Base-by-base conservation (phyloP, 1,140 invertebrate species). In the Drosophila ohnishii region DNA sequence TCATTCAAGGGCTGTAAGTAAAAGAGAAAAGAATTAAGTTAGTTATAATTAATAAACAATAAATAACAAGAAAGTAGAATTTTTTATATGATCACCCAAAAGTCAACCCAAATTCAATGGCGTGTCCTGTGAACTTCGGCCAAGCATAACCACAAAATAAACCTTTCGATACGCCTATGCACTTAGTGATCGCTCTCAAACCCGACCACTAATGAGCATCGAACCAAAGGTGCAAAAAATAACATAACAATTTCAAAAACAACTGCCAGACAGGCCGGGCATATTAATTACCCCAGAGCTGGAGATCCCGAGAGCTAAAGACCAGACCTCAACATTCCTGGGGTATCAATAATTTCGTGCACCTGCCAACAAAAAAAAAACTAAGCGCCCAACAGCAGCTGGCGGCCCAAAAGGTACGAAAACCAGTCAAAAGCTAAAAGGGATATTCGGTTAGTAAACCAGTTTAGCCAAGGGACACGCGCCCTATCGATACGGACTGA, bases 331-430 rank as follows among this genome's bases (percentile, higher is more conserved):
- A 42, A 32, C 80, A 82, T 82, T 73, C 74, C 69, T 67, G 19
- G 64, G 53, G 65, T 76, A 86, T 87, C 84, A 87, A 87, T 88
- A 88, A 88, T 85, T 77, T 88, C 59, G 73, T 80, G 80, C 84
- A 88, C 84, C 84, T 88, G 84, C 84, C 71, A 55, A 76, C 78
- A 60, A 87, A 28, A 25, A 25, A 25, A 28, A 85, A 82, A 72
- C 65, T 59, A 82, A 88, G 77, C 78, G 51, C 59, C 72, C 59
- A 40, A 60, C 51, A 16, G 70, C 78, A 61, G 60, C 63, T 72
- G 71, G 58, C 44, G 71, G 58, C 44, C 57, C 35, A 51, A 57
- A 61, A 39, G 61, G 35, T 32, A 25, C 34, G 19, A 75, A 71
- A 80, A 80, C 56, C 75, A 72, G 69, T 51, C 42, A 79, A 55